Conservation (phyloP, 2,113 vertebrate species). For the Cephalophus harveyi region DNA sequence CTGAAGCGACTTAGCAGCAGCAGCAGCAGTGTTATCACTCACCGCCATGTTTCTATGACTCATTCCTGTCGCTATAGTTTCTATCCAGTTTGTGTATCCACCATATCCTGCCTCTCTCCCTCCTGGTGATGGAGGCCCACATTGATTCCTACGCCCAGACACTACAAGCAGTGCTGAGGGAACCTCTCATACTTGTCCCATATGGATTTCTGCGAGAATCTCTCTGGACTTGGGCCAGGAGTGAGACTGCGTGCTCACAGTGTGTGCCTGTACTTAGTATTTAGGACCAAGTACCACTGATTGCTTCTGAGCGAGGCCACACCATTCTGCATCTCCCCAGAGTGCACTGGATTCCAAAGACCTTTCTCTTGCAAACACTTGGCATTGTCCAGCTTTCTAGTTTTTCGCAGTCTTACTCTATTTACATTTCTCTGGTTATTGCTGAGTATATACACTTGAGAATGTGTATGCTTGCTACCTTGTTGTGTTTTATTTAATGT, state of each 20-base stretch:
- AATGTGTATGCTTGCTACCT: not conserved
- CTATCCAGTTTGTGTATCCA: not conserved
- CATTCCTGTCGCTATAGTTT: not conserved
- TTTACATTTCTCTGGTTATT: not conserved
- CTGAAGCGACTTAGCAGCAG: no score
- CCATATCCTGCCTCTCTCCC: not conserved
- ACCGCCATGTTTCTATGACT: not conserved
- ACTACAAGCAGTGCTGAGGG: not conserved
- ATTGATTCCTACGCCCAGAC: not conserved
- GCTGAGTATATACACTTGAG: not conserved
- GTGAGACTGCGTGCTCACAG: not conserved
- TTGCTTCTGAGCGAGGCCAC: not conserved
- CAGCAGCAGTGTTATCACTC: not conserved
- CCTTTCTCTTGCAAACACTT: not conserved
- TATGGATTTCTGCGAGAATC: not conserved
- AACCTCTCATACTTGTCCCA: not conserved
- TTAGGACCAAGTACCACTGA: not conserved
- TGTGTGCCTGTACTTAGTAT: not conserved
- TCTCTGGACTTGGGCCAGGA: not conserved
- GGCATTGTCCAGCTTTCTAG: not conserved
- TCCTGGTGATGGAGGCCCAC: not conserved
- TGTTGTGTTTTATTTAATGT: not conserved
- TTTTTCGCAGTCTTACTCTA: not conserved
- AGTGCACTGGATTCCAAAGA: not conserved
- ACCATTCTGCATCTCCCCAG: not conserved